Base-by-base conservation (phyloP, 2,113 vertebrate genomes). In the Cheilinus undulatus region DNA sequence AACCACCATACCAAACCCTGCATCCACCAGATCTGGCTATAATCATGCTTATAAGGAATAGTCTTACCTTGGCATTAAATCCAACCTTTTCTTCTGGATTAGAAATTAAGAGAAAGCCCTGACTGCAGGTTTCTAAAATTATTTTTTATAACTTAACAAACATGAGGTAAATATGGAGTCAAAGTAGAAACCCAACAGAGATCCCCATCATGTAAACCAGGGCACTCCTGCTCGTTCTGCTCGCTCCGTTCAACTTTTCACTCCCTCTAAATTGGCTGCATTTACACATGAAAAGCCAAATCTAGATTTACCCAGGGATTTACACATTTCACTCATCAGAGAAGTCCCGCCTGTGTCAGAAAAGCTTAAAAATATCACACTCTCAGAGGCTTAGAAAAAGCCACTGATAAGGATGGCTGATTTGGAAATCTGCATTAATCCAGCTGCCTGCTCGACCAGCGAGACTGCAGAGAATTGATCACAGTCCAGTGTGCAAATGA, bases 391-490 rank as follows among this genome's bases (percentile, higher is more conserved):
- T 63, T 13, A 5, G 4, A 28, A 7, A 43, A 43, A 26, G 22
- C 11, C 40, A 19, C 10, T 53, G 15, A 27, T 17, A 12, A 49
- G 15, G n/a, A 5, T 32, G 30, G 13, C 53, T 49, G 20, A 30
- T 45, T 32, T 17, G 19, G 48, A 50, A 51, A 58, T 53, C 23
- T 26, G 48, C 27, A 26, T 57, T 57, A n/a, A 36, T 28, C 56
- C 28, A 68, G 66, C 48, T 38, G 51, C 48, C 51, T 20, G 22
- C 30, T 60, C 17, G 42, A n/a, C 42, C 42, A 58, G 51, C 36
- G 57, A 30, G 52, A 26, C 63, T 65, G 68, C 69, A 70, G 74
- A 69, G 52, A 63, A 70, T 49, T 76, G 73, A 81, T 73, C 64
- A 69, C 43, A 68, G 73, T 56, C 49, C 24, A 40, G 22, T 36